Percentiles rank a stretch among this genome's conserved stretches.
Conservation (phyloP, 2,797 vertebrate genomes). For the Chelidonichthys spinosus region DNA sequence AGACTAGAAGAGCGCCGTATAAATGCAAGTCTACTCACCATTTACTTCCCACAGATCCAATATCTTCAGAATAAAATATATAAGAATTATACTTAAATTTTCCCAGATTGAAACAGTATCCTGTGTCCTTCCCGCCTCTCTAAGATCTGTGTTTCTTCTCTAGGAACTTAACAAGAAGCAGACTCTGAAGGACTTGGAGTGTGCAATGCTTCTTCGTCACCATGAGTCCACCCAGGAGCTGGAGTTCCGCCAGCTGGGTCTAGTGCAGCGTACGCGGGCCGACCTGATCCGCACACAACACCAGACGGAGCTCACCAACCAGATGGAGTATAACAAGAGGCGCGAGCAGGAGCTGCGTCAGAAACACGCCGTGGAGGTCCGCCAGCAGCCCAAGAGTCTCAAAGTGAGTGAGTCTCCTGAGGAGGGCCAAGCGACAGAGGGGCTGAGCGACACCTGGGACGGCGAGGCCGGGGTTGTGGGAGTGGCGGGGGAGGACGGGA, state of each 20-base stretch:
- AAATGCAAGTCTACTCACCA: too few species aligned
- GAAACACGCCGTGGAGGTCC: conserved; percentile 93
- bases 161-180: conserved; percentile 97
- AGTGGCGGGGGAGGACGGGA: conserved; percentile 30
- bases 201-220: conserved; percentile 92
- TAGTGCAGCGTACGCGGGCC: conserved; percentile 91
- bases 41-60: too few species aligned
- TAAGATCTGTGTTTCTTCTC: neutral
- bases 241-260: conserved; percentile 91
- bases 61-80: neutral
- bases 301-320: conserved; percentile 95
- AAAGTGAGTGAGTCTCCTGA: conserved; percentile 89
- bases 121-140: neutral
- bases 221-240: conserved; percentile 94
- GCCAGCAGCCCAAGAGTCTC: conserved; percentile 96
- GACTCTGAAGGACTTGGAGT: conserved; percentile 94
- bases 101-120: neutral
- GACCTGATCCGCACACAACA: conserved; percentile 95
- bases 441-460: conserved; percentile 42
- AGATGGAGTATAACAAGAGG: conserved; percentile 96
- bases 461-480: conserved; percentile 25
- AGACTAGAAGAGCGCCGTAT: too few species aligned
- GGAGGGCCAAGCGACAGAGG: conserved; percentile 48
- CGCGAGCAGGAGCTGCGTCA: conserved; percentile 93
- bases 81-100: neutral